These are phyloP conservation scores for Chromoteleia sp. DNA, from an alignment of 2,888 invertebrate species.

Conservation along the genomic window DNA sequence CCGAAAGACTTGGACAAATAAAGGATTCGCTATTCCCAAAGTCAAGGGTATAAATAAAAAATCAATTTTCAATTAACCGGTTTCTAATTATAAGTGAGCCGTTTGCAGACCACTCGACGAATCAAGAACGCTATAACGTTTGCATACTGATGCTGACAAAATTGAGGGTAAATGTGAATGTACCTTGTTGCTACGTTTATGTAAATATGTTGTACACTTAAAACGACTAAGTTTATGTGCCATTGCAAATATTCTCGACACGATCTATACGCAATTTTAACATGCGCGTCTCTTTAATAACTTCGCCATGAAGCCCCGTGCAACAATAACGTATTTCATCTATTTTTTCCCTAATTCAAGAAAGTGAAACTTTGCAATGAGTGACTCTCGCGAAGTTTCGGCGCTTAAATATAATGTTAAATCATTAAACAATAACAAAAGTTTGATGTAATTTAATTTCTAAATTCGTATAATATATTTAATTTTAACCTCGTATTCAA, in stretches of 20 bases:
- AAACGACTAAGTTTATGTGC: conserved; percentile 41
- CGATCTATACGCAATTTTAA: conserved; percentile 37
- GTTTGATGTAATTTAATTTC: too few relatives aligned
- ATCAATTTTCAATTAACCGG: conserved; percentile 46
- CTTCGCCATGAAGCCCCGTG: neutral
- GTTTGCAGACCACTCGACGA: conserved; percentile 27
- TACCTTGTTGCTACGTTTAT: conserved; percentile 44
- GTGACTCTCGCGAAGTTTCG: neutral
- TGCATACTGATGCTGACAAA: conserved; percentile 59
- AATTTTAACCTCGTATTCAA: too few relatives aligned
- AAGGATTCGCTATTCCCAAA: neutral
- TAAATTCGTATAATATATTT: too few relatives aligned
- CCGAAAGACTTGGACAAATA: neutral
- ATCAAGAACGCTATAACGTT: conserved; percentile 36
- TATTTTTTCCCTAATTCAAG: conserved; percentile 21
- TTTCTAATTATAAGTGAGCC: conserved; percentile 36
- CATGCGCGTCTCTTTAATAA: conserved; percentile 24
- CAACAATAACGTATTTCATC: conserved; percentile 17
- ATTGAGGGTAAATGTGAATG: conserved; percentile 65
- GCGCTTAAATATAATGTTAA: too few relatives aligned
- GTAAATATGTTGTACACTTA: conserved; percentile 47
- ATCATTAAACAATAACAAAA: too few relatives aligned
- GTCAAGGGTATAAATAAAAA: conserved; percentile 29
- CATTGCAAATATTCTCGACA: conserved; percentile 35
- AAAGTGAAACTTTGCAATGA: neutral